Evolutionary conservation across 2,888 invertebrate genomes (phyloP), one percentile per base, ranked within the genome.

Genomic region (Sipha maydis): DNA sequence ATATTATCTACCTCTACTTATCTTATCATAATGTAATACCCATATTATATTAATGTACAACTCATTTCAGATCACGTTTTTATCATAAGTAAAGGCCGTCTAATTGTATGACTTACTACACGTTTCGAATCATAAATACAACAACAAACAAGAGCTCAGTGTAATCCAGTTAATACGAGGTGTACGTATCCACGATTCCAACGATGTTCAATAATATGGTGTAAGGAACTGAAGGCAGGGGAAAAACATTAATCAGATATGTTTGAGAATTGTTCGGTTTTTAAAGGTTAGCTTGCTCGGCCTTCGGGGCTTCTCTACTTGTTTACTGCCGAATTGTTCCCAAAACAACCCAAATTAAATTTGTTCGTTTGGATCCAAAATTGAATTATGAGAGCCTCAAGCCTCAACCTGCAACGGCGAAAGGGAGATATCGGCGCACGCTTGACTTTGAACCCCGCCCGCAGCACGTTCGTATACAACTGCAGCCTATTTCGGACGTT

Each of bases 241-340:
- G 54, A 54, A 78, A 69, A 78, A 78, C 78, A 78, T 80, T 86
- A 86, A 86, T 86, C 86, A 86, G 86, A 73, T 79, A 56, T 79
- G 54, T 48, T 38, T 73, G 86, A 21, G 38, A 56, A 86, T 79
- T n/a, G 86, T 86, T 79, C 86, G 71, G 79, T 79, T 79, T 86
- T 86, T 79, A 78, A 86, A 86, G 79, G 86, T 86, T 86, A 79
- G 71, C 78, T 79, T 48, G 67, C 77, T 79, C 48, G 54, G 54
- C 85, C 85, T 71, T 71, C 54, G 73, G 85, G 78, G 85, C 85
- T 21, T 71, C 67, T 38, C 34, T 69, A 85, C 79, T 56, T 71
- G 85, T 85, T 85, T 85, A 85, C 79, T 56, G 73, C 69, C 86
- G 86, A 79, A 86, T 71, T 73, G 73, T 86, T 86, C 79, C 48